Conservation (phyloP, 2,797 vertebrate genomes). For the Neostethus bicornis region DNA sequence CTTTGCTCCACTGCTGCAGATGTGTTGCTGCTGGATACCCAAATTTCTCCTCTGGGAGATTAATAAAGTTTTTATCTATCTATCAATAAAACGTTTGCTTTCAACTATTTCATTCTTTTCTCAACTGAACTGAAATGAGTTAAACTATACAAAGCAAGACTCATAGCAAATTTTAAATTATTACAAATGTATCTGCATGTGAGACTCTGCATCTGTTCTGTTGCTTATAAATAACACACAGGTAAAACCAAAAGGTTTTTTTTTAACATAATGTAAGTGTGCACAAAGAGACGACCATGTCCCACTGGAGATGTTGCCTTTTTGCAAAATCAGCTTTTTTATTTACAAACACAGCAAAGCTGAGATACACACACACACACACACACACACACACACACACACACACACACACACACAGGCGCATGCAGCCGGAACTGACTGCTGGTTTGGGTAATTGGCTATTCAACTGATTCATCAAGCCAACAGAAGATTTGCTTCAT, state of each 20-base stretch:
- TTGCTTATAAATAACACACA: background rate
- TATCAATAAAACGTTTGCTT: conserved; percentile 35
- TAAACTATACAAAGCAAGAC: background rate
- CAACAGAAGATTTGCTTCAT: conserved; percentile 75
- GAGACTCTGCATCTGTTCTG: background rate
- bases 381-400: conserved; percentile 6
- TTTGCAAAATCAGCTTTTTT: conserved; percentile 40
- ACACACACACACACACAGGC: conserved; percentile 8
- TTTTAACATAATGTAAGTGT: conserved; percentile 23
- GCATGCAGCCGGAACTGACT: conserved; percentile 15
- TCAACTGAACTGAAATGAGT: background rate
- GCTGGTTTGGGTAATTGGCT: conserved; percentile 54
- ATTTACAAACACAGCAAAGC: conserved; percentile 24
- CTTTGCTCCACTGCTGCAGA: conserved; percentile 32
- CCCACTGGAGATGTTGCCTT: conserved; percentile 22
- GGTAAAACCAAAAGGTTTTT: background rate
- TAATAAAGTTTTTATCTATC: conserved; percentile 24
- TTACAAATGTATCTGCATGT: background rate
- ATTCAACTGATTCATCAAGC: conserved; percentile 68
- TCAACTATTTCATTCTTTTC: conserved; percentile 16
- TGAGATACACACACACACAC: conserved; percentile 17
- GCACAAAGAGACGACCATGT: conserved; percentile 15
- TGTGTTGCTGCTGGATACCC: too few species aligned
- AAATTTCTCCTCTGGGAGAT: too few species aligned
- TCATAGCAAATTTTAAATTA: background rate